Conservation (phyloP, 2,113 vertebrate species). For the Scytalopus superciliaris region DNA sequence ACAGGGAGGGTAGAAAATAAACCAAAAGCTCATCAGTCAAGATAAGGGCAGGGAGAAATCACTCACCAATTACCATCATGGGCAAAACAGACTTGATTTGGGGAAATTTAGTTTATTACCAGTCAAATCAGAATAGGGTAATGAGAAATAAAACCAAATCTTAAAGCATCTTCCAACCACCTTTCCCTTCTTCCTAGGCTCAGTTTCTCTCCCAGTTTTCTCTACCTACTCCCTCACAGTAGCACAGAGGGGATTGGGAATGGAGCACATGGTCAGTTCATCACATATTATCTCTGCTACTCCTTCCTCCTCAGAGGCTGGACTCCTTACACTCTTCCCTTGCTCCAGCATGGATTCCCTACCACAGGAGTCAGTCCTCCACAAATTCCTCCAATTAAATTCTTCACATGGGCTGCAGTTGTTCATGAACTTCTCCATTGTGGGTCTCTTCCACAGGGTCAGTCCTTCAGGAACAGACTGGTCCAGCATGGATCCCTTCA, state of each 20-base stretch:
- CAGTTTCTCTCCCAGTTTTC: neutral
- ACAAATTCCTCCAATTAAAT: neutral
- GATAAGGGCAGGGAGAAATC: neutral
- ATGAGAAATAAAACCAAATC: neutral
- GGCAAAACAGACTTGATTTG: neutral
- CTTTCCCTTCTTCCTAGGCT: neutral
- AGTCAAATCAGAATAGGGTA: neutral
- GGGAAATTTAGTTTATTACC: neutral
- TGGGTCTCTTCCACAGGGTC: neutral
- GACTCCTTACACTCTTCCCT: neutral
- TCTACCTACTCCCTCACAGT: neutral
- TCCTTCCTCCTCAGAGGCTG: neutral
- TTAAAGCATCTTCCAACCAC: neutral
- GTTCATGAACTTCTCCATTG: neutral
- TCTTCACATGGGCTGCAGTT: neutral
- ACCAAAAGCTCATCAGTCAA: neutral
- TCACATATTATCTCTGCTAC: neutral
- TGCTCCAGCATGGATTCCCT: rapidly evolving
- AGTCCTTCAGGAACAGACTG: neutral
- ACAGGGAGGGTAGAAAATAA: neutral
- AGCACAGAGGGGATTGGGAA: neutral
- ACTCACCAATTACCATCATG: neutral
- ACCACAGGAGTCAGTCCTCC: neutral
- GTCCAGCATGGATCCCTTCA: neutral
- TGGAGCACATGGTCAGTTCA: neutral